Base-by-base conservation (phyloP, 2,113 vertebrate genomes). In the Talpa occidentalis region DNA sequence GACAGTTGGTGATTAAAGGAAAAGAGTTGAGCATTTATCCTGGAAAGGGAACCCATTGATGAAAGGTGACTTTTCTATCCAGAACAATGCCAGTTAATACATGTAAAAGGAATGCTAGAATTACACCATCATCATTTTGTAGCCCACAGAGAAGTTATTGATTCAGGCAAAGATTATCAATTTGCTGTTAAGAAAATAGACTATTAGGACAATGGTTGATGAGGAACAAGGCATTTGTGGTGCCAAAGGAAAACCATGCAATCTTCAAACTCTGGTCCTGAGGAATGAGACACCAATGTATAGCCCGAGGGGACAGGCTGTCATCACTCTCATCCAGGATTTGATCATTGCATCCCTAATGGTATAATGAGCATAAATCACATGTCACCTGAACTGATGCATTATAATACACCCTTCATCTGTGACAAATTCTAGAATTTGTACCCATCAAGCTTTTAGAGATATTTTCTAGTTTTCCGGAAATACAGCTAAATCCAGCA, bases 401-500 rank as follows among this genome's bases (percentile, higher is more conserved):
- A 89, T 73, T 93, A 70, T 42, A 82, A 74, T 42, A 28, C 78
- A 64, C 49, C 28, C 73, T 88, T 79, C 88, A 86, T 49, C 73
- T 88, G 49, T 84, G 40, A 89, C n/a, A 32, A 87, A 82, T 86
- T 91, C 42, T 88, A 72, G 42, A 90, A 94, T 90, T 97, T 70
- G 56, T 79, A 84, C 52, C 49, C 72, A 87, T 59, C 59, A 94
- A 59, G 88, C 37, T 95, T 95, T 92, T 94, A 80, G 60, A 94
- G 47, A 14, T 77, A 94, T 94, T 73, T 81, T 89, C 35, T 37
- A 84, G 47, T 90, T 97, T 88, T 88, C 21, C 84, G 77, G 70
- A 90, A 85, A 96, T 87, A 81, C 32, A 90, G 42, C 52, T 86
- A 92, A 96, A 94, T 93, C 79, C 52, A 96, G 85, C 88, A 95